phyloP scores from a whole-genome alignment of 1,140 invertebrate genomes.

The Pteromalus puparum region DNA sequence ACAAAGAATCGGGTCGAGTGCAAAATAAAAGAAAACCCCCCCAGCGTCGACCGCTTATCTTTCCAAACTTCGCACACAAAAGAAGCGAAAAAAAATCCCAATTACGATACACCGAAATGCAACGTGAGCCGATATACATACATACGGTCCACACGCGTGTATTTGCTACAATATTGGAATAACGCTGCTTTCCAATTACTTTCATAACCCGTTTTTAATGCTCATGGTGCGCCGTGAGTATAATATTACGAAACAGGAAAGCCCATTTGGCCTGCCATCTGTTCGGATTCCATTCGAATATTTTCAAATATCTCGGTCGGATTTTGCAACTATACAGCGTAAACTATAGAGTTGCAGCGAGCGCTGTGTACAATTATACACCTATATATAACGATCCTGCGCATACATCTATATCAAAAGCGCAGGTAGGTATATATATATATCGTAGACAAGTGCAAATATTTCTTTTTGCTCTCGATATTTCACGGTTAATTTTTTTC shows the following conservation, averaged over 20 bases:
- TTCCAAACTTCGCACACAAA: too few relatives aligned
- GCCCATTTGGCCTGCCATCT: neutral
- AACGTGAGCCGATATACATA: neutral
- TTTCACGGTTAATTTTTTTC: too few relatives aligned
- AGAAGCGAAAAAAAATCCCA: neutral
- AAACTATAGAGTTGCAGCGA: too few relatives aligned
- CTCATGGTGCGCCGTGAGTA: neutral
- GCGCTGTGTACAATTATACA: too few relatives aligned
- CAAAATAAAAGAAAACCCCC: too few relatives aligned
- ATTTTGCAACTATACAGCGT: neutral
- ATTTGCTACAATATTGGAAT: neutral
- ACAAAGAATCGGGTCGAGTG: too few relatives aligned
- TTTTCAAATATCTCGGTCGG: neutral
- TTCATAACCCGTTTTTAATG: constrained; percentile 8
- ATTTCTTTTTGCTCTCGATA: too few relatives aligned
- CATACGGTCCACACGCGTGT: too few relatives aligned
- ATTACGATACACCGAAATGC: neutral
- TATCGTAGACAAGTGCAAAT: too few relatives aligned
- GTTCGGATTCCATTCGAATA: neutral
- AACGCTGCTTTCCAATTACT: neutral
- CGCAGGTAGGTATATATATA: too few relatives aligned
- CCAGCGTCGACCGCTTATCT: too few relatives aligned
- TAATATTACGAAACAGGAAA: neutral
- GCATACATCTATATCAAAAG: too few relatives aligned
- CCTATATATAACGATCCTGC: neutral